phyloP scores from a whole-genome alignment of 37 sponge, comb jelly and placozoan species.

The Beroe forskalii region DNA sequence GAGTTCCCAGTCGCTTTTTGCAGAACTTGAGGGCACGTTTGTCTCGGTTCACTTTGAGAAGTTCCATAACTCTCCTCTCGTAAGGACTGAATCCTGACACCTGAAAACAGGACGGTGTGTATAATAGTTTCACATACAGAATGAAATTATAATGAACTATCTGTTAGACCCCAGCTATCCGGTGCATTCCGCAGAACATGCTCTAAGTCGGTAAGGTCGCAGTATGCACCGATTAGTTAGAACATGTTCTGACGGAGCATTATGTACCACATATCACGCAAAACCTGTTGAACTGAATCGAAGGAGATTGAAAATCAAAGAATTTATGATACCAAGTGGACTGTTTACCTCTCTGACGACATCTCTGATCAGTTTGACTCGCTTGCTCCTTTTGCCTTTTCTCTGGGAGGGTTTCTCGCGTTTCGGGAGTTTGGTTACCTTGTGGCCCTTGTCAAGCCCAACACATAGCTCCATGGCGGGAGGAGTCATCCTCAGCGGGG shows the following conservation, averaged over 20 bases:
- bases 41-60: conserved; percentile 88
- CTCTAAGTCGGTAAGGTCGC: neutral
- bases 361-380: conserved; percentile 72
- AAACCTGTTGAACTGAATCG: too few relatives aligned
- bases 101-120: too few relatives aligned
- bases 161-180: neutral
- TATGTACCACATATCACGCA: too few relatives aligned
- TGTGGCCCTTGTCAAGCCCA: conserved; percentile 93
- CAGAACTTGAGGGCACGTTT: conserved; percentile 96
- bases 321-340: too few relatives aligned
- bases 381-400: conserved; percentile 77
- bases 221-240: too few relatives aligned
- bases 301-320: too few relatives aligned
- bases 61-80: conserved; percentile 93
- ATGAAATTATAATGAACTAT: neutral
- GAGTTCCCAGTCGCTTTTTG: conserved; percentile 89
- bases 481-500: too few relatives aligned
- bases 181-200: neutral
- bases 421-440: conserved; percentile 79
- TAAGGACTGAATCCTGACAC: conserved; percentile 95
- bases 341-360: conserved; percentile 71
- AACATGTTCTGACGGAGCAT: too few relatives aligned
- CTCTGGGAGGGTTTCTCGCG: conserved; percentile 70
- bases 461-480: conserved; percentile 83
- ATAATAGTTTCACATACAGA: too few relatives aligned